Base-by-base conservation (phyloP, 2,888 invertebrate genomes). In the Aphodius granarius region DNA sequence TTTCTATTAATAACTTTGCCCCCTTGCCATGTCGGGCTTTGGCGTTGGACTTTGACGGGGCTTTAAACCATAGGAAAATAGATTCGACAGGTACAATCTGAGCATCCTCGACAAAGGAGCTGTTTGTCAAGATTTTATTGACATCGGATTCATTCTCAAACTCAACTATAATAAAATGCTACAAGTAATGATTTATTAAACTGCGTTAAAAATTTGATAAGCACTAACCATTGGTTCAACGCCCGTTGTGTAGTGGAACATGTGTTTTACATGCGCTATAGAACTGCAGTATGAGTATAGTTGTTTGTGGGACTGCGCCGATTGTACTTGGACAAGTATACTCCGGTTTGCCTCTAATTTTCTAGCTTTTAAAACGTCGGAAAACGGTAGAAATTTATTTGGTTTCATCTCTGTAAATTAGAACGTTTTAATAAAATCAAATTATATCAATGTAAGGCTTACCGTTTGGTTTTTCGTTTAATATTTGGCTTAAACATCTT, bases 121-220 rank as follows among this genome's bases (percentile, higher is more conserved):
- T 90, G 2, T 86, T 86, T 66, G 85, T 82, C n/a, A 94, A 85
- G 0, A 93, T 86, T 22, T 90, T 88, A 16, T 88, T 83, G 0
- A 92, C 89, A 79, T 90, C 88, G 2, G 87, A 84, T 81, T 89
- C 87, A 13, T 89, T 87, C 3, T 86, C 86, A 86, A 93, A 95
- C 87, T 96, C 95, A 71, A 95, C 88, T 62, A 95, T 88, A 85
- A 95, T 92, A 83, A 94, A 95, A 85, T 94, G 91, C 91, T 94
- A 87, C 23, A 62, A 19, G 43, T 19, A 13, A 63, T 70, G 20
- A 66, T n/a, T 43, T 43, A 22, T 66, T 71, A 74, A 43, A 66
- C 19, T 20, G 71, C 63, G 72, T 63, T 71, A 23, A 19, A 73
- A 18, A 66, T 66, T 65, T 64, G 9, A 17, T 66, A 20, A 21